Evolutionary conservation across 1,140 invertebrate genomes (phyloP).

Genomic region (Coelopa frigida): DNA sequence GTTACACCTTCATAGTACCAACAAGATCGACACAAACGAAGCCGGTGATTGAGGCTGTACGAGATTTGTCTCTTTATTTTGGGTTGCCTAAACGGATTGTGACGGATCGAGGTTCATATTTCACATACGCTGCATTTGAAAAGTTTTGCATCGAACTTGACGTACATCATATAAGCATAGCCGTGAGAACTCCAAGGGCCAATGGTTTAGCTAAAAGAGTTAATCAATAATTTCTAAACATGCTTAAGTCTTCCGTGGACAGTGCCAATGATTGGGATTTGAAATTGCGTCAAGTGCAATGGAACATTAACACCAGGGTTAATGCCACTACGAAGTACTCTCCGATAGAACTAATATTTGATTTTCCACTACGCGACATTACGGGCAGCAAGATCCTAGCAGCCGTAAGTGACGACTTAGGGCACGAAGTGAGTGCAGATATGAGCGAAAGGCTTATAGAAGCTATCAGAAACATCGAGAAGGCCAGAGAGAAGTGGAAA

Average conservation of each 20-base stretch:
- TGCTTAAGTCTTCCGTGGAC: too few relatives aligned
- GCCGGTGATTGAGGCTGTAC: constrained; percentile 1
- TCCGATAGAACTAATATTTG: constrained; percentile 3
- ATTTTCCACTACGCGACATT: constrained; percentile 4
- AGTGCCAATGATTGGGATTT: too few relatives aligned
- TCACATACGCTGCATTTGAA: not conserved
- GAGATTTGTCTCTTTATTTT: constrained; percentile 1
- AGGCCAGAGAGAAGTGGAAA: constrained; percentile 4
- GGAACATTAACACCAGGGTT: constrained; percentile 1
- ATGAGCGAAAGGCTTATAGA: not conserved
- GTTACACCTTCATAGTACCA: not conserved
- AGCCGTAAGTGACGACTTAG: constrained; percentile 1
- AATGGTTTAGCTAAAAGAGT: too few relatives aligned
- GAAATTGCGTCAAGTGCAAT: too few relatives aligned
- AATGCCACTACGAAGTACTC: constrained; percentile 6
- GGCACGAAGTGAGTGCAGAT: not conserved
- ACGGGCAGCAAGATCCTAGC: constrained; percentile 1
- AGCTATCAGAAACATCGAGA: constrained; percentile 5
- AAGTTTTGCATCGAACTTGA: not conserved
- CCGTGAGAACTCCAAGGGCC: constrained; percentile 4
- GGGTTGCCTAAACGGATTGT: not conserved
- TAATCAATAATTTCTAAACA: too few relatives aligned
- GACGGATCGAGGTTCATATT: constrained; percentile 2
- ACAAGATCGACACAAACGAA: not conserved
- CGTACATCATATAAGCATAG: not conserved